Percentiles rank a stretch among this genome's conserved stretches.
These are phyloP conservation scores for Agriopis aurantiaria DNA, from an alignment of 2,888 invertebrate species.

Conservation along the genomic window DNA sequence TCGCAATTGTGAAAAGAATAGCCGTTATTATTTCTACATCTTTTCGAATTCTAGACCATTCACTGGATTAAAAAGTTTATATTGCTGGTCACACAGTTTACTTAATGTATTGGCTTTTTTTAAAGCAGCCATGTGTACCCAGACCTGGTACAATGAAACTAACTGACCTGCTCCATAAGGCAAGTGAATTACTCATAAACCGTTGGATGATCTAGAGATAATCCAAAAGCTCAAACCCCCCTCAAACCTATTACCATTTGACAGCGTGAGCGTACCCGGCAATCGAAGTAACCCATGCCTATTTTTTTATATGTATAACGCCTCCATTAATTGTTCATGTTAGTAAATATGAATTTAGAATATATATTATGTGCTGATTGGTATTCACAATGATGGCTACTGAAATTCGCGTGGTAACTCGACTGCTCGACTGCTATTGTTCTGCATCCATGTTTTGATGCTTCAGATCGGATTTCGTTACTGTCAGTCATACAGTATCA, in stretches of 20 bases:
- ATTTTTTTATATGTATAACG: background rate
- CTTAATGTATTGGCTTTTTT: too few species aligned
- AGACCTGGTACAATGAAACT: too few species aligned
- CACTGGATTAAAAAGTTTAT: background rate
- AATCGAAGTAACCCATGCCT: background rate
- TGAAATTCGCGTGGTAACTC: conserved; percentile 46
- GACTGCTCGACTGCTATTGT: conserved; percentile 58
- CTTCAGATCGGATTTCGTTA: conserved; percentile 66
- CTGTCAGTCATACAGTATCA: conserved; percentile 50
- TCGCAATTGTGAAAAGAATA: conserved; percentile 27
- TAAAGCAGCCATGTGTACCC: too few species aligned
- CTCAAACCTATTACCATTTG: background rate
- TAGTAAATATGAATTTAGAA: background rate
- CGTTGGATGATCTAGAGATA: background rate
- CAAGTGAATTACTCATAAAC: background rate
- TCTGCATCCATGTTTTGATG: conserved; percentile 56
- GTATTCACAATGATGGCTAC: background rate
- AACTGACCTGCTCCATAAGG: background rate
- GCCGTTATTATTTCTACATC: conserved; percentile 23
- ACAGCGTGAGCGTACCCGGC: background rate
- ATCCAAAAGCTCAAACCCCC: background rate
- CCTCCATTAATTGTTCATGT: background rate
- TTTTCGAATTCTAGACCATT: conserved; percentile 5
- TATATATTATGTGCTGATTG: background rate
- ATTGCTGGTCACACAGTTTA: background rate